Evolutionary conservation across 2,113 vertebrate genomes (phyloP), one percentile per base, ranked within the genome.

Genomic region (Lynx canadensis): DNA sequence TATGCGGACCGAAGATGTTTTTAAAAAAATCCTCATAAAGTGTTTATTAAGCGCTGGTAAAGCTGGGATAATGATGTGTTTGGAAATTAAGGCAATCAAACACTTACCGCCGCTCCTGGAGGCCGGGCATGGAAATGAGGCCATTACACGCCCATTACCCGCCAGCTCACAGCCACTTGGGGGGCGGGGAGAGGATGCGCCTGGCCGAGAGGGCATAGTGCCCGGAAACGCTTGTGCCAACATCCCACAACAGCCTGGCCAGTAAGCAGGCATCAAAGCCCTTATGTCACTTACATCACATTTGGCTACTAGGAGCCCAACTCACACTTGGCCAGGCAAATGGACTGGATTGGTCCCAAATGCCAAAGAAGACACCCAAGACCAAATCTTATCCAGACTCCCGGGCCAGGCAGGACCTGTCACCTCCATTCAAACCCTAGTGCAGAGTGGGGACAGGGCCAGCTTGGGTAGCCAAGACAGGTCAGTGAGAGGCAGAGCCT

Each of bases 71-170:
- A 99, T 99, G 99, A 99, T 99, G 99, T 99, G 99, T 99, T 99
- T 99, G 99, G 99, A 99, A 99, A 99, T 99, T 99, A 99, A 99
- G 99, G 99, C 99, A 99, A 99, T 99, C 99, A 99, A 99, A 99
- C 99, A 99, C 99, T 99, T 99, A 99, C 99, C 99, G 99, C 99
- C 98, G 98, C 99, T 99, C 99, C 99, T 99, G 99, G 99, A 99
- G 99, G 99, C 99, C 99, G 99, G 99, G 99, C 99, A 99, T 99
- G 99, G 99, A 99, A 99, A 99, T 99, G 99, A 99, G 99, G 99
- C 99, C 99, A 99, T 99, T 99, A 99, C 99, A 99, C 99, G 99
- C 99, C 99, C 99, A 99, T 99, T 99, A 99, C 99, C 99, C 99
- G 98, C 99, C 99, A 99, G 99, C 99, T 99, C 99, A 99, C 98